Conservation (phyloP, 2,888 invertebrate genomes). For the Emesis castigata region DNA sequence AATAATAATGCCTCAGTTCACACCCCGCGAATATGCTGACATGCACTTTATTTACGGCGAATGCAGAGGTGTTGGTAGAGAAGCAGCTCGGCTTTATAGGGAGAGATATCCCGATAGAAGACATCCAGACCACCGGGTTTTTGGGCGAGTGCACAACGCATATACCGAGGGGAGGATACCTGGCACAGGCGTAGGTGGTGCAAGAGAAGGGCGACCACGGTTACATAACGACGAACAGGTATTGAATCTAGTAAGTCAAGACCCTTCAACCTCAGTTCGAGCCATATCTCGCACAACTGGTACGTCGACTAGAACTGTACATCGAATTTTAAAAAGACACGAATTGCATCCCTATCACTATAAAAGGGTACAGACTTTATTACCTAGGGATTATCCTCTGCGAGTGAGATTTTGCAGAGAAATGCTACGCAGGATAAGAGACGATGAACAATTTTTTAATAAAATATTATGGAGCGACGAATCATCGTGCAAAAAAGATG, state of each 20-base stretch:
- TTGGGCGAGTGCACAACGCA: too few relatives aligned
- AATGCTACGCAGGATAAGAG: slow-evolving; percentile 28
- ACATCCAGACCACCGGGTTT: neutral
- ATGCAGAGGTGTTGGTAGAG: too few relatives aligned
- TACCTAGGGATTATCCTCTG: neutral
- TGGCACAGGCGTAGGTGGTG: neutral
- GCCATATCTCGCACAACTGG: neutral
- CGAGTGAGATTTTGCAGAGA: slow-evolving; percentile 26
- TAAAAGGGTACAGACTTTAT: neutral
- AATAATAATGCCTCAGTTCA: too few relatives aligned
- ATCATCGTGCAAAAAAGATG: slow-evolving; percentile 47
- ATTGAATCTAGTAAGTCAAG: neutral
- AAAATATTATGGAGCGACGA: slow-evolving; percentile 59
- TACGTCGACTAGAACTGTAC: neutral
- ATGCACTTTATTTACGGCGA: too few relatives aligned
- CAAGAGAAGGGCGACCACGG: neutral
- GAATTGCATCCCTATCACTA: neutral
- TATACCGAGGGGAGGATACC: neutral
- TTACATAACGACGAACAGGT: neutral
- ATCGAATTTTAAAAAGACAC: neutral
- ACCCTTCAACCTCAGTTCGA: neutral
- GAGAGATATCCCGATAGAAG: neutral
- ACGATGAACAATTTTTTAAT: slow-evolving; percentile 47
- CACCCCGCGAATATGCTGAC: neutral
- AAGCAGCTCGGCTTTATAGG: neutral